A percentile compares a stretch with the other conserved stretches of the same genome.
Conservation (phyloP, 2,797 vertebrate species). For the Triplophysa yarkandensis region DNA sequence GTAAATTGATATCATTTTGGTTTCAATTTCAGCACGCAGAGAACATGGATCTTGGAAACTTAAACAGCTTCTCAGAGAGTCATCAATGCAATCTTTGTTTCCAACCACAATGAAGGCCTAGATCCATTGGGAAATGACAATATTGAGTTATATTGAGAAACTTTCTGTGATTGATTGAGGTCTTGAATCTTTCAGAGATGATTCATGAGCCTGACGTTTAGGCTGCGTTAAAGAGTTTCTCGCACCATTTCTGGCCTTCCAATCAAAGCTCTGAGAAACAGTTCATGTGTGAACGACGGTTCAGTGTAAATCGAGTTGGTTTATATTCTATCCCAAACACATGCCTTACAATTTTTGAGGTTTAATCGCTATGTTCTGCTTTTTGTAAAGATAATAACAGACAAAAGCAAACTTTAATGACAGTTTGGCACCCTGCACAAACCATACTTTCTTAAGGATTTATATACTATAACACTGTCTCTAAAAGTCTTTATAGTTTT, state of each 20-base stretch:
- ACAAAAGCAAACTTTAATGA: neutral
- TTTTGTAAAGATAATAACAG: neutral
- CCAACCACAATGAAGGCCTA: no score
- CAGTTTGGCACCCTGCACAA: constrained; percentile 1
- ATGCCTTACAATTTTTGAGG: neutral
- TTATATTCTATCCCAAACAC: neutral
- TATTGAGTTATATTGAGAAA: constrained; percentile 17
- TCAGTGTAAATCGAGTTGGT: neutral
- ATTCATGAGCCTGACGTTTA: constrained; percentile 65
- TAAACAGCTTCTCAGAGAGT: no score
- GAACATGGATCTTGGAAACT: no score
- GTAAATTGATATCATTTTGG: no score
- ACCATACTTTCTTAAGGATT: neutral
- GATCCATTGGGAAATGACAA: constrained; percentile 3
- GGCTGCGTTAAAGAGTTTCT: constrained; percentile 58
- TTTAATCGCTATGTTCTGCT: neutral
- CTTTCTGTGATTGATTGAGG: neutral
- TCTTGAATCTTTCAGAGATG: constrained; percentile 41
- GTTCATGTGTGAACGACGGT: constrained; percentile 38
- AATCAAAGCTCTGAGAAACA: constrained; percentile 53
- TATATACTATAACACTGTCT: neutral
- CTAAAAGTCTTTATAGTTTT: no score
- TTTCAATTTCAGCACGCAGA: no score
- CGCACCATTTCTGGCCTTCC: constrained; percentile 63
- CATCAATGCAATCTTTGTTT: no score